phyloP scores from a whole-genome alignment of 2,888 invertebrate genomes.

The Amblyteles armatorius region DNA sequence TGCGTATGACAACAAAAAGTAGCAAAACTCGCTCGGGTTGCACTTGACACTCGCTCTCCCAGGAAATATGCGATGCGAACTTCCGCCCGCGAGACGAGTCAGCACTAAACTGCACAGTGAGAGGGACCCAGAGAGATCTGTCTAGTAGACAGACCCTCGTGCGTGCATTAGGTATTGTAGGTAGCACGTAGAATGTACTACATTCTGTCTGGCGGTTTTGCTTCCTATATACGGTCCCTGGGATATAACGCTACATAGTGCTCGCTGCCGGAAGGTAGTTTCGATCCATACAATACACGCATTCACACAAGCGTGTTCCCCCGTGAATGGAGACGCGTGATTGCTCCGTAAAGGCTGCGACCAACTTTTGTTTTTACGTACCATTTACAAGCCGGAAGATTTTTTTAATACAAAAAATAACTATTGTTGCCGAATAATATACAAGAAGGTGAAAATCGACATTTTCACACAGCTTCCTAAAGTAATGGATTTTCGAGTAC shows the following conservation, averaged over 20 bases:
- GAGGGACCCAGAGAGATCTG: constrained; percentile 12
- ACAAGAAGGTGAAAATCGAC: no score
- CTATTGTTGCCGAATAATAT: not conserved
- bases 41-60: constrained; percentile 54
- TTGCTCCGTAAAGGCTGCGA: constrained; percentile 38
- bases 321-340: constrained; percentile 50
- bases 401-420: not conserved
- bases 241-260: constrained; percentile 28
- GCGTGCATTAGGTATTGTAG: constrained; percentile 26
- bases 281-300: constrained; percentile 55
- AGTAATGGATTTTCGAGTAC: no score
- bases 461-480: no score
- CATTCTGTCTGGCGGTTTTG: constrained; percentile 33
- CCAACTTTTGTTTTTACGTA: not conserved
- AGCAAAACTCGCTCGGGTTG: constrained; percentile 27
- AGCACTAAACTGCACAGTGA: constrained; percentile 17
- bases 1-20: constrained; percentile 11
- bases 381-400: not conserved
- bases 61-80: constrained; percentile 53
- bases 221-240: constrained; percentile 40
- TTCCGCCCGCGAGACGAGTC: constrained; percentile 56
- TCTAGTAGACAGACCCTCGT: constrained; percentile 5
- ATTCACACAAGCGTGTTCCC: constrained; percentile 15
- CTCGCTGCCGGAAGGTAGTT: constrained; percentile 60
- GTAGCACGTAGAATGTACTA: constrained; percentile 7